Base-by-base conservation (phyloP, 2,888 invertebrate genomes). In the Theretra japonica region DNA sequence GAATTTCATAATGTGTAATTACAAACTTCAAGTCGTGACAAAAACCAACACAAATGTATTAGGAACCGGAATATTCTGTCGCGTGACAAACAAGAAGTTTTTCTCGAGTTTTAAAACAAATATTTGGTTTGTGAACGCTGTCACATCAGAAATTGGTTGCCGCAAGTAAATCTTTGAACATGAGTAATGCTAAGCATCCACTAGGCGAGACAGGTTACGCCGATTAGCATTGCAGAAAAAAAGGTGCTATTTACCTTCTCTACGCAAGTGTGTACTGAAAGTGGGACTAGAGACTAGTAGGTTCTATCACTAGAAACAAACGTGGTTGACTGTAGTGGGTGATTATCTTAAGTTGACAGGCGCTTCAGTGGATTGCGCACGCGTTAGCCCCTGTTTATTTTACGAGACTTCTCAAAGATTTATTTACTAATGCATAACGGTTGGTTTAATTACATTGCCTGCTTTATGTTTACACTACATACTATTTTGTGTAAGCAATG, bases 391-490 rank as follows among this genome's bases (percentile, higher is more conserved):
- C 77, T 86, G 86, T 89, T 89, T 86, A 83, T 83, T 89, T 89
- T 85, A 89, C 84, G 84, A 86, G 85, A 81, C 80, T 82, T 80
- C 79, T 75, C 75, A 48, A 77, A 82, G 83, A 88, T 89, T 86
- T 90, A 90, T 89, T 88, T 89, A 86, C 86, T 87, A 85, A 86
- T 81, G 81, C 82, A 88, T 91, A 90, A 88, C 91, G 86, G 90
- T 86, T 83, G 79, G 79, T 88, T 91, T 91, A 87, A 90, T 90
- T 90, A 85, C 89, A 86, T 84, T 83, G 85, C 79, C 86, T 86
- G 87, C 79, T 87, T 84, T 81, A 82, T 88, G 86, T 90, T 88
- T 86, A 84, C 79, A 73, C 72, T 75, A 75, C 72, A 74, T 79
- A 81, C 81, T 77, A 80, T 81, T 84, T 80, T 79, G 76, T 79